phyloP scores from a whole-genome alignment of 1,140 invertebrate species.

The Asbolus verrucosus region DNA sequence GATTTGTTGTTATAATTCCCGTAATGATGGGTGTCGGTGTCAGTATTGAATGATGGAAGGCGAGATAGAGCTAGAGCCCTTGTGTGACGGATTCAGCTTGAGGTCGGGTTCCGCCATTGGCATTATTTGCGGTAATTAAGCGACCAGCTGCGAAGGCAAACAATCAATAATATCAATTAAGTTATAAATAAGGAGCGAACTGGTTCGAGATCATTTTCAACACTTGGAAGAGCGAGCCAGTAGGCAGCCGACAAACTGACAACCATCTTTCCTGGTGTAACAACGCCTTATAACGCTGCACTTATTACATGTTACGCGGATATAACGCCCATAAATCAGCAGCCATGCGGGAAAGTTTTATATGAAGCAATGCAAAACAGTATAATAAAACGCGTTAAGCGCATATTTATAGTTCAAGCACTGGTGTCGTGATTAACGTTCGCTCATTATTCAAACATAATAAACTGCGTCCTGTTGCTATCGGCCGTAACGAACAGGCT shows the following conservation, averaged over 20 bases:
- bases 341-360: slow-evolving; percentile 61
- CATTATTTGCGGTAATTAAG: slow-evolving; percentile 14
- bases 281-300: slow-evolving; percentile 53
- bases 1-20: too few species aligned
- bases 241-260: slow-evolving; percentile 53
- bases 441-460: slow-evolving; percentile 61
- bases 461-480: slow-evolving; percentile 57
- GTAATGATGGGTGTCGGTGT: too few species aligned
- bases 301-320: slow-evolving; percentile 61
- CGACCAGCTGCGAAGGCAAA: slow-evolving; percentile 23
- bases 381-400: slow-evolving; percentile 62
- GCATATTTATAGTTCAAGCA: slow-evolving; percentile 61
- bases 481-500: slow-evolving; percentile 41
- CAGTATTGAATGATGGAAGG: too few species aligned
- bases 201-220: slow-evolving; percentile 52
- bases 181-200: slow-evolving; percentile 56
- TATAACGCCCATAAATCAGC: slow-evolving; percentile 60
- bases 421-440: slow-evolving; percentile 61
- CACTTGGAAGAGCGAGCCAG: slow-evolving; percentile 40
- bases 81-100: too few species aligned
- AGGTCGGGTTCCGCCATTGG: neutral
- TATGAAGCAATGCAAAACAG: slow-evolving; percentile 61
- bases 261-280: slow-evolving; percentile 55
- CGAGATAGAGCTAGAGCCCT: too few species aligned
- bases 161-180: slow-evolving; percentile 59